A percentile compares a stretch with the other conserved stretches of the same genome.
Evolutionary conservation across 1,140 invertebrate genomes (phyloP).

Genomic region (Antheraea pernyi): DNA sequence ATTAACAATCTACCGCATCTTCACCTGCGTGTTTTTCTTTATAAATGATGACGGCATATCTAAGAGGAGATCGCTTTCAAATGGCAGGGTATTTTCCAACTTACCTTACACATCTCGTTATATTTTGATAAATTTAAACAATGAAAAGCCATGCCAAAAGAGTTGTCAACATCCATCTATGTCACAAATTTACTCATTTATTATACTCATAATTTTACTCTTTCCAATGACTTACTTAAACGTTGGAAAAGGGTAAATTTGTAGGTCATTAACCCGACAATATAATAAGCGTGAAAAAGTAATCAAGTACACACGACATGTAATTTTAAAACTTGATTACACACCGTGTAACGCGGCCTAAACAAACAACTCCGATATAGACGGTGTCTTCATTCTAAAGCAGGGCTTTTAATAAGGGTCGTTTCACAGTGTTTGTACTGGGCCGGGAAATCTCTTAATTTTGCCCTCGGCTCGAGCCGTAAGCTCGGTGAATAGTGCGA

Average conservation of each 20-base stretch:
- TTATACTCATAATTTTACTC: no score
- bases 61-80: no score
- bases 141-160: no score
- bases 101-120: no score
- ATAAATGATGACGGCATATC: no score
- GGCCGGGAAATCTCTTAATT: conserved; percentile 65
- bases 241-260: background rate
- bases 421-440: conserved; percentile 58
- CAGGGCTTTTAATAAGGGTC: conserved; percentile 59
- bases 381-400: conserved; percentile 55
- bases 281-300: conserved; percentile 3
- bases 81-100: no score
- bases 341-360: conserved; percentile 28
- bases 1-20: no score
- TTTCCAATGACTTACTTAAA: background rate
- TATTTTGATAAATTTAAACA: no score
- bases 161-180: no score
- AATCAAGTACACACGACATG: conserved; percentile 14
- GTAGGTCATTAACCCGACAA: conserved; percentile 2
- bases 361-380: conserved; percentile 46
- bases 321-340: conserved; percentile 33
- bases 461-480: conserved; percentile 47
- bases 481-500: conserved; percentile 58
- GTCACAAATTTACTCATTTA: no score
- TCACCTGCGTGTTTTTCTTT: no score